A percentile compares a stretch with the other conserved stretches of the same genome.
Evolutionary conservation across 2,113 vertebrate species (phyloP).

Genomic region (Poeciliopsis prolifica): DNA sequence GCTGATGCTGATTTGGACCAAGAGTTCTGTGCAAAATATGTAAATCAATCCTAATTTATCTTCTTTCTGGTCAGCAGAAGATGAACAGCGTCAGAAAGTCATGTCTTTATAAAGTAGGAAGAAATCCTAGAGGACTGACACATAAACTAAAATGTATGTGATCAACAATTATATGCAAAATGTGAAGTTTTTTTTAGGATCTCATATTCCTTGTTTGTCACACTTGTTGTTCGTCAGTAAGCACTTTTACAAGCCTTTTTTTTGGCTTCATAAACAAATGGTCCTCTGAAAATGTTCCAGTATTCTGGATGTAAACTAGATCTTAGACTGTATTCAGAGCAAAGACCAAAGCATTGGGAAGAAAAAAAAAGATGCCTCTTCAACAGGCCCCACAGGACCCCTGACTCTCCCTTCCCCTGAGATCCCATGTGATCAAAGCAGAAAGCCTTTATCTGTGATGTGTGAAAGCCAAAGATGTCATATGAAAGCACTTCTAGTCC

Average conservation of each 20-base stretch:
- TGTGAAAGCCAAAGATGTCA: background rate
- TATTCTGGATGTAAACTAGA: no score
- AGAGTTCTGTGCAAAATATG: background rate
- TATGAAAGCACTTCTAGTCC: background rate
- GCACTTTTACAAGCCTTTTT: no score
- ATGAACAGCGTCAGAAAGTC: background rate
- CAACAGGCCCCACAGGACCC: background rate
- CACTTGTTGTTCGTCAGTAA: no score
- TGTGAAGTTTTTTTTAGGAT: no score
- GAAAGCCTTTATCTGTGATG: background rate
- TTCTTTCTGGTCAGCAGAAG: background rate
- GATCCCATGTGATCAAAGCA: background rate
- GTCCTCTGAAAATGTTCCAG: no score
- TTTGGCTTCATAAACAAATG: no score
- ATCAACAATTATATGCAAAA: no score
- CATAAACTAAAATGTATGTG: no score
- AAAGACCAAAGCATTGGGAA: background rate
- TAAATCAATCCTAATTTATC: background rate
- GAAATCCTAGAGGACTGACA: no score
- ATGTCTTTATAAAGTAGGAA: background rate
- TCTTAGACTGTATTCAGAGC: background rate
- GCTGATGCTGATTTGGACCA: background rate
- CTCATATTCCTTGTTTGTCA: no score
- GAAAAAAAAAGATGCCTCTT: background rate
- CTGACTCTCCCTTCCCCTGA: background rate